Conservation (phyloP, 2,888 invertebrate species). For the Aphidius colemani region DNA sequence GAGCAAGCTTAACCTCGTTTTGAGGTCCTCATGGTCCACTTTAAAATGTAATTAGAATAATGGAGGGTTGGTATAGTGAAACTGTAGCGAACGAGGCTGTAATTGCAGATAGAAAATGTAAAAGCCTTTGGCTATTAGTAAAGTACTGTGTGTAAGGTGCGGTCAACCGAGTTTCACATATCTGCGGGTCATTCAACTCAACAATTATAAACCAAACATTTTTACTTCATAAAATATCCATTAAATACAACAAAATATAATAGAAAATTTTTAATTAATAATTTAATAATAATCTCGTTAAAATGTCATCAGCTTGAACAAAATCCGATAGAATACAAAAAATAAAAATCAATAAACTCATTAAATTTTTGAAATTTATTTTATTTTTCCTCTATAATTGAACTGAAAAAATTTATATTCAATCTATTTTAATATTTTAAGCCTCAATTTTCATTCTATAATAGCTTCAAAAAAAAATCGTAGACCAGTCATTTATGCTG, state of each 20-base stretch:
- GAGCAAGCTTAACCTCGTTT: conserved; percentile 1
- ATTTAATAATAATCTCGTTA: neutral
- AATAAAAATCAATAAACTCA: no score
- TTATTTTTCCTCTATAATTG: no score
- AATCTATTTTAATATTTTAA: no score
- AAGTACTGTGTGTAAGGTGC: conserved; percentile 10
- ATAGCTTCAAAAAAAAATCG: no score
- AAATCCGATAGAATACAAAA: no score
- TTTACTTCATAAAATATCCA: neutral
- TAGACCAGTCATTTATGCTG: no score
- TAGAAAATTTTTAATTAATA: neutral
- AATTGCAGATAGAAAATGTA: conserved; percentile 44
- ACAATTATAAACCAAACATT: no score
- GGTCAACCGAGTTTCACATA: conserved; percentile 10
- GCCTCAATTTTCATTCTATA: no score
- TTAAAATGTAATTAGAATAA: conserved; percentile 33
- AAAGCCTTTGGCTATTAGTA: conserved; percentile 39
- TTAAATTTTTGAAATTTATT: neutral
- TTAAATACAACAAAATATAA: neutral
- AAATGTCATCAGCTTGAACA: neutral
- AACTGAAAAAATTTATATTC: no score
- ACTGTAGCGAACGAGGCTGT: conserved; percentile 37
- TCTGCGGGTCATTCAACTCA: conserved; percentile 16
- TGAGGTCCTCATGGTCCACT: conserved; percentile 12
- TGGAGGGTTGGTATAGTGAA: conserved; percentile 22